Conservation (phyloP, 2,888 invertebrate species). For the Pseudococcus jackbeardsleyi region DNA sequence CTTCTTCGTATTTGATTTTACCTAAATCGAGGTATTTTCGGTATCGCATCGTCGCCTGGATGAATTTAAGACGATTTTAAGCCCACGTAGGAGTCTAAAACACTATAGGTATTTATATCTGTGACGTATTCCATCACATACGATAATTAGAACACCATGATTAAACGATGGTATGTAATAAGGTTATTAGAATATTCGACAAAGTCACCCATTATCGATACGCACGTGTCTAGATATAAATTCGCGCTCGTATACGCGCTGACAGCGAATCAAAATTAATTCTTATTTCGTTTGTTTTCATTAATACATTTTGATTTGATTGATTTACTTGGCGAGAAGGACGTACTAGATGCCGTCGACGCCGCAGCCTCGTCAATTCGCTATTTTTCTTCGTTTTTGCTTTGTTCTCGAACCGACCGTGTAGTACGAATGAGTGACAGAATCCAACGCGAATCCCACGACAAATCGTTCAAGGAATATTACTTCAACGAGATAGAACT, state of each 20-base stretch:
- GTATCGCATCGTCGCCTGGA: background rate
- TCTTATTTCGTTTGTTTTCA: slow-evolving; percentile 39
- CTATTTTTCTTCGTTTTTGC: background rate
- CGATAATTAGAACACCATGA: background rate
- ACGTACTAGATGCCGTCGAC: background rate
- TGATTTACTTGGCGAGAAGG: slow-evolving; percentile 25
- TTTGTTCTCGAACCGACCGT: background rate
- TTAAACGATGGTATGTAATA: background rate
- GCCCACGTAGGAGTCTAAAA: background rate
- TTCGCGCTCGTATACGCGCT: background rate
- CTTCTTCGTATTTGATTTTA: background rate
- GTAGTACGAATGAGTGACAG: slow-evolving; percentile 31
- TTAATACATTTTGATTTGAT: slow-evolving; percentile 29
- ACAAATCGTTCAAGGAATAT: background rate
- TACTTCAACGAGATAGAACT: background rate
- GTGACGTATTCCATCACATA: background rate
- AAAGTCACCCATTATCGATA: slow-evolving; percentile 6
- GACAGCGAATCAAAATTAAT: slow-evolving; percentile 27
- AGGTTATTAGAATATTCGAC: slow-evolving; percentile 14
- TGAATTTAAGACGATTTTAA: background rate
- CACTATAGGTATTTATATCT: background rate
- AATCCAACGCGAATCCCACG: slow-evolving; percentile 39
- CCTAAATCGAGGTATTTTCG: background rate
- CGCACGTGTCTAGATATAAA: slow-evolving; percentile 8
- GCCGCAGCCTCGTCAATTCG: background rate